Evolutionary conservation across 2,888 invertebrate genomes (phyloP).

Genomic region (Caenorhabditis uteleia): DNA sequence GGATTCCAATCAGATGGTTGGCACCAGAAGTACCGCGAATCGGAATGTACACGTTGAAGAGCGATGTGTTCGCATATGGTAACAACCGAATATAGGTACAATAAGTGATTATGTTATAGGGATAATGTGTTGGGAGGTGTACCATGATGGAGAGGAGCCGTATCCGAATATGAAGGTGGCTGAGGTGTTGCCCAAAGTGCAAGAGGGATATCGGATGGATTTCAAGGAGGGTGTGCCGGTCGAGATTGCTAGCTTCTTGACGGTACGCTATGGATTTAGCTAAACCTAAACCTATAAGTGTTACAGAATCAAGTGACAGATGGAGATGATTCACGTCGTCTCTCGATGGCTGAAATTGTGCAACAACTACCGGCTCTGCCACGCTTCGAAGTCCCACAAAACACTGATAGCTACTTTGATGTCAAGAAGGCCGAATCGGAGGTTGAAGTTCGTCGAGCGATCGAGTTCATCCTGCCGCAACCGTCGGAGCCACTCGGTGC

Average conservation of each 20-base stretch:
- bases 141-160: constrained; percentile 47
- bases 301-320: background rate
- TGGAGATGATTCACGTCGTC: background rate
- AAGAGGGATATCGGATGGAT: constrained; percentile 50
- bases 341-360: constrained; percentile 5
- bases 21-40: constrained; percentile 47
- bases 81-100: constrained; percentile 3
- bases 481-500: background rate
- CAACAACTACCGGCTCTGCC: background rate
- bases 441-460: too few relatives aligned
- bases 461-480: background rate
- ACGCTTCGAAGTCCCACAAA: too few relatives aligned
- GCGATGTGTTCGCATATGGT: constrained; percentile 49
- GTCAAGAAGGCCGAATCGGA: too few relatives aligned
- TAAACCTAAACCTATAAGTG: too few relatives aligned
- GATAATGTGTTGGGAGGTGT: constrained; percentile 38
- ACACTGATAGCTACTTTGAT: too few relatives aligned
- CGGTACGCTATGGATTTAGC: background rate
- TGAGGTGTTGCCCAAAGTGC: constrained; percentile 44
- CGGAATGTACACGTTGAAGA: constrained; percentile 36
- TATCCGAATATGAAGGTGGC: constrained; percentile 51
- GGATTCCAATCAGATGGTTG: constrained; percentile 49
- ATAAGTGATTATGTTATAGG: too few relatives aligned
- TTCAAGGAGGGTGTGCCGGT: constrained; percentile 3
- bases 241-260: background rate